A percentile compares a stretch with the other conserved stretches of the same genome.
Evolutionary conservation across 1,140 invertebrate genomes (phyloP).

Genomic region (Papilio aristodemus): DNA sequence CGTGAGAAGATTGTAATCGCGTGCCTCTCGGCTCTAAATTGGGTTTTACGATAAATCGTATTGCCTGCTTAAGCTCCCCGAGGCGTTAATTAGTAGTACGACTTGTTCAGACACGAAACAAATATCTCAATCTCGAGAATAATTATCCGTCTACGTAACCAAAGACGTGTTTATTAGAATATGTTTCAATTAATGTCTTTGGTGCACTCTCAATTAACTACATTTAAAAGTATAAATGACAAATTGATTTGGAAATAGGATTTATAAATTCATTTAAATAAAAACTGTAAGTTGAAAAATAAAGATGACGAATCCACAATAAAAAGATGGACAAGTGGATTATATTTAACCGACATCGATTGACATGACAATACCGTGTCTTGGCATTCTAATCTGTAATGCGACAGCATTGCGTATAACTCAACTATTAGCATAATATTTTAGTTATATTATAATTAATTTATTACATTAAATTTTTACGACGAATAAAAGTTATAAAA

Average conservation of each 20-base stretch:
- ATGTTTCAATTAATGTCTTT: neutral
- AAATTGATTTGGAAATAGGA: neutral
- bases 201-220: neutral
- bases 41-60: slow-evolving; percentile 77
- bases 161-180: neutral
- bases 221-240: neutral
- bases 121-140: slow-evolving; percentile 49
- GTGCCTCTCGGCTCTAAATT: slow-evolving; percentile 77
- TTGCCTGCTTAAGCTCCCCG: slow-evolving; percentile 67
- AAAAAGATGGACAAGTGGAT: neutral
- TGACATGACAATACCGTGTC: slow-evolving; percentile 24
- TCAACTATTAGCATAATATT: neutral
- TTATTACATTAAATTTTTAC: too few relatives aligned
- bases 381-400: slow-evolving; percentile 1
- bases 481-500: too few relatives aligned
- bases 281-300: neutral
- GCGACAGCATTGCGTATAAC: neutral
- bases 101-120: slow-evolving; percentile 60
- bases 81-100: slow-evolving; percentile 73
- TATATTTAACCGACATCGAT: slow-evolving; percentile 22
- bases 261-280: neutral
- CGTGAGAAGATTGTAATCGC: slow-evolving; percentile 80
- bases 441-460: too few relatives aligned
- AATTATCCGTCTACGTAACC: slow-evolving; percentile 33
- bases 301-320: neutral